phyloP scores from a whole-genome alignment of 2,797 vertebrate species.

The Loris lydekkerianus region DNA sequence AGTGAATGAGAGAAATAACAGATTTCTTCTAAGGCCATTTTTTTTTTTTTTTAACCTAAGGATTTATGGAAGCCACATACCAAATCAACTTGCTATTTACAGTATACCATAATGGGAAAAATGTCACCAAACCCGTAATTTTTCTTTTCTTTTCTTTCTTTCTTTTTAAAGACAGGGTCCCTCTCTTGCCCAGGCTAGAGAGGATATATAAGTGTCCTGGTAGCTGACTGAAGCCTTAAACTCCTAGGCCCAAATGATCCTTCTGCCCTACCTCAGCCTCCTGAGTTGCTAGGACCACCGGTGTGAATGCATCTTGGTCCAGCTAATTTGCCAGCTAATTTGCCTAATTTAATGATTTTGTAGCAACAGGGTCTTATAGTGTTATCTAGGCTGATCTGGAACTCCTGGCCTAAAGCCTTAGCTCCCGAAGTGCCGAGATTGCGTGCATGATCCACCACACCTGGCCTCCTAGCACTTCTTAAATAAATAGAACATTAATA shows the following conservation, averaged over 20 bases:
- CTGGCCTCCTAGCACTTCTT: not conserved
- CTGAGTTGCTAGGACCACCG: not conserved
- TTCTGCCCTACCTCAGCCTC: not conserved
- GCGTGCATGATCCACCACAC: not conserved
- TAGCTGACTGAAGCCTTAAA: not conserved
- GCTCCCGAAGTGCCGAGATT: not conserved
- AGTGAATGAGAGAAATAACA: not conserved
- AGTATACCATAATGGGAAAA: conserved; percentile 20
- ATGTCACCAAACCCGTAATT: not conserved
- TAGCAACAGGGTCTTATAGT: not conserved
- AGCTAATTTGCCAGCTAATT: not conserved
- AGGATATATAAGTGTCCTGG: not conserved
- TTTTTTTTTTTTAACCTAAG: conserved; percentile 3
- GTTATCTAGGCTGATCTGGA: not conserved
- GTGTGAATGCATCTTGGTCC: rapidly evolving
- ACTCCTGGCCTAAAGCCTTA: not conserved
- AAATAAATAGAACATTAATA: conserved; percentile 41
- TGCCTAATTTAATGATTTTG: not conserved
- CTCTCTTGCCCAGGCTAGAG: not conserved
- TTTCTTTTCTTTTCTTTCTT: not conserved
- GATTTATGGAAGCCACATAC: not conserved
- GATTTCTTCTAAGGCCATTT: not conserved
- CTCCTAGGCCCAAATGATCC: not conserved
- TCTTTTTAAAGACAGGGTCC: not conserved
- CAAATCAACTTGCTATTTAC: not conserved